Evolutionary conservation across 2,888 invertebrate genomes (phyloP).

Genomic region (Agrenia bidenticulata): DNA sequence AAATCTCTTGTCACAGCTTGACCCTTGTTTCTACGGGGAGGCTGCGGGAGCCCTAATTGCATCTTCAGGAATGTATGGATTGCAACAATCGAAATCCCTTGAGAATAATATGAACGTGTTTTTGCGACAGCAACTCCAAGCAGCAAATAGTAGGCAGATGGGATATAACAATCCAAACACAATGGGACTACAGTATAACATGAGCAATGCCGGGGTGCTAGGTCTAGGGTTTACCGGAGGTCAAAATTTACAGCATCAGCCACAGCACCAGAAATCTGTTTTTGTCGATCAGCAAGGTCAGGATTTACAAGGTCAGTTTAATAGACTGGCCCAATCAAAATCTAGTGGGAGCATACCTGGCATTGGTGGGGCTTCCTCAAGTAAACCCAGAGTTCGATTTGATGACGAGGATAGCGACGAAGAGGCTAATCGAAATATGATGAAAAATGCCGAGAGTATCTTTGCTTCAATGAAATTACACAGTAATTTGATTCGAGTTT

Average conservation of each 20-base stretch:
- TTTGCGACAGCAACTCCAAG: slow-evolving; percentile 43
- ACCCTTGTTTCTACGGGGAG: slow-evolving; percentile 31
- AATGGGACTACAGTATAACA: slow-evolving; percentile 10
- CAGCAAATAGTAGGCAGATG: slow-evolving; percentile 2
- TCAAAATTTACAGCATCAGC: not conserved
- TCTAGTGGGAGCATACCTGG: slow-evolving; percentile 67
- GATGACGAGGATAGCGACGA: slow-evolving; percentile 37
- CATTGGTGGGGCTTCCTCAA: slow-evolving; percentile 17
- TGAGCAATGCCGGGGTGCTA: not conserved
- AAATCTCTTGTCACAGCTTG: slow-evolving; percentile 38
- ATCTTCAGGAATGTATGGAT: slow-evolving; percentile 36
- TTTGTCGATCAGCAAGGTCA: not conserved
- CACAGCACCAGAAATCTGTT: slow-evolving; percentile 7
- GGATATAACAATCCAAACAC: slow-evolving; percentile 4
- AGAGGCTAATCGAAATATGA: slow-evolving; percentile 60
- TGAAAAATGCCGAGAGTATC: slow-evolving; percentile 71
- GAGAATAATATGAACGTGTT: slow-evolving; percentile 46
- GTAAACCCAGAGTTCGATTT: slow-evolving; percentile 40
- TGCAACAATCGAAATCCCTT: slow-evolving; percentile 53
- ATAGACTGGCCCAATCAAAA: slow-evolving; percentile 66
- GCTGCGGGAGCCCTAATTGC: slow-evolving; percentile 31
- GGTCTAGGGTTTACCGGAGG: not conserved
- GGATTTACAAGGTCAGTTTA: slow-evolving; percentile 29
- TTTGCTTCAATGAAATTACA: slow-evolving; percentile 42
- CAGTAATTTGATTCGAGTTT: no score